Evolutionary conservation across 53 echinoderm and acorn worm genomes (phyloP).

Genomic region (Luidia sarsii): DNA sequence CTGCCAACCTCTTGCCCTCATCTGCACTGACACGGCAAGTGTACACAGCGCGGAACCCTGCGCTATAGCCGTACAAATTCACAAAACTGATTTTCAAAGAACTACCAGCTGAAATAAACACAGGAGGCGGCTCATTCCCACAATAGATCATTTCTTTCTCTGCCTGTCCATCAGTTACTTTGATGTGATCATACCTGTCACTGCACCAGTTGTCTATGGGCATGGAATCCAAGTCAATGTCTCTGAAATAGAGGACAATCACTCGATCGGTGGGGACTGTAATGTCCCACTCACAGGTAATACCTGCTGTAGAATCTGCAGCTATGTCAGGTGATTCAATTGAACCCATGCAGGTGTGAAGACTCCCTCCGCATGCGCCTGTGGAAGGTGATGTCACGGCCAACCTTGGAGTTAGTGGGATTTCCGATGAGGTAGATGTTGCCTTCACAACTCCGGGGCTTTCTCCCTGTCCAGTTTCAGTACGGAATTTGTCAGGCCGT

Average conservation of each 20-base stretch:
- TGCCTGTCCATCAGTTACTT: not conserved
- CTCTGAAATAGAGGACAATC: constrained; percentile 31
- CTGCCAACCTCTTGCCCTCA: too few relatives aligned
- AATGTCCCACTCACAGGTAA: too few relatives aligned
- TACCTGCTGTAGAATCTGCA: not conserved
- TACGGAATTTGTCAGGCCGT: not conserved
- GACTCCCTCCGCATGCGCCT: not conserved
- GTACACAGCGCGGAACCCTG: constrained; percentile 42
- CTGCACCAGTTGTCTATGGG: constrained; percentile 13
- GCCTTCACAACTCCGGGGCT: not conserved
- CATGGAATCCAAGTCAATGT: constrained; percentile 26
- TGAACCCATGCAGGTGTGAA: not conserved
- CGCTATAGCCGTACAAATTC: constrained; percentile 24
- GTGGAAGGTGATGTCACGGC: not conserved
- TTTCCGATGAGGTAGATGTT: not conserved
- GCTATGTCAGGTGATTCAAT: constrained; percentile 23
- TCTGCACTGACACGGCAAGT: not conserved
- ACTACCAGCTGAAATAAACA: constrained; percentile 19
- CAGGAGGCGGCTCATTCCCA: constrained; percentile 9
- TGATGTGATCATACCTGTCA: constrained; percentile 22
- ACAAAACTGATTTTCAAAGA: constrained; percentile 10
- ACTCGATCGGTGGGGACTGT: not conserved
- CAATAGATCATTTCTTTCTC: constrained; percentile 15
- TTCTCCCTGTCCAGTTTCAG: not conserved
- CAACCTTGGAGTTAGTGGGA: not conserved